phyloP scores from a whole-genome alignment of 2,113 vertebrate species.

The Podilymbus podiceps region DNA sequence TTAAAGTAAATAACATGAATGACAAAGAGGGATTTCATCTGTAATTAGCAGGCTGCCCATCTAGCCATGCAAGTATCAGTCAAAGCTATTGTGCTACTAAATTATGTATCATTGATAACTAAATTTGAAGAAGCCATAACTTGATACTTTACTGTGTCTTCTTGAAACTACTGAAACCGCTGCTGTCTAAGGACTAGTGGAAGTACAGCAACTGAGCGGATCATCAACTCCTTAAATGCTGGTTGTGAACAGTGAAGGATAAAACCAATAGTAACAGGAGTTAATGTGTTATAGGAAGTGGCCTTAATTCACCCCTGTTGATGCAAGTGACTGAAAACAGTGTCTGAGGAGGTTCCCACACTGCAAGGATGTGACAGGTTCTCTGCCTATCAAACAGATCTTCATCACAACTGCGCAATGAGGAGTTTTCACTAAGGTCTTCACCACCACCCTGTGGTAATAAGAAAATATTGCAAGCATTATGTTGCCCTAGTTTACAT shows the following conservation, averaged over 20 bases:
- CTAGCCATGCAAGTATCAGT: not conserved
- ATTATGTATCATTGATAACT: not conserved
- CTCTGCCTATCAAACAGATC: accelerated
- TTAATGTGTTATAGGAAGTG: not conserved
- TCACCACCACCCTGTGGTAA: slow-evolving; percentile 25
- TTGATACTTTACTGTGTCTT: not conserved
- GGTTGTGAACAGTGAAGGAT: not conserved
- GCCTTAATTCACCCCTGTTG: not conserved
- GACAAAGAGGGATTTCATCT: not conserved
- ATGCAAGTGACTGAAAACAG: not conserved
- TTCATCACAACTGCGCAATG: not conserved
- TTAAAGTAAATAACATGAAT: not conserved
- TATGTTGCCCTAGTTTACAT: not conserved
- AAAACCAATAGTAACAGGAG: not conserved
- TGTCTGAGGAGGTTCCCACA: not conserved
- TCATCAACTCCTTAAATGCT: not conserved
- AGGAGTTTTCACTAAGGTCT: not conserved
- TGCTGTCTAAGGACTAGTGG: not conserved
- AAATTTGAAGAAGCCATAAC: not conserved
- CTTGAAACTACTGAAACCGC: not conserved
- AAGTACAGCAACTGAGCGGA: not conserved
- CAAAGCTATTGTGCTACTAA: not conserved
- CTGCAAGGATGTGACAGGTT: not conserved
- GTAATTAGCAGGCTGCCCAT: not conserved
- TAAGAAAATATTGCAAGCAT: not conserved